Evolutionary conservation across 2,797 vertebrate species (phyloP).

Genomic region (Pygocentrus nattereri): DNA sequence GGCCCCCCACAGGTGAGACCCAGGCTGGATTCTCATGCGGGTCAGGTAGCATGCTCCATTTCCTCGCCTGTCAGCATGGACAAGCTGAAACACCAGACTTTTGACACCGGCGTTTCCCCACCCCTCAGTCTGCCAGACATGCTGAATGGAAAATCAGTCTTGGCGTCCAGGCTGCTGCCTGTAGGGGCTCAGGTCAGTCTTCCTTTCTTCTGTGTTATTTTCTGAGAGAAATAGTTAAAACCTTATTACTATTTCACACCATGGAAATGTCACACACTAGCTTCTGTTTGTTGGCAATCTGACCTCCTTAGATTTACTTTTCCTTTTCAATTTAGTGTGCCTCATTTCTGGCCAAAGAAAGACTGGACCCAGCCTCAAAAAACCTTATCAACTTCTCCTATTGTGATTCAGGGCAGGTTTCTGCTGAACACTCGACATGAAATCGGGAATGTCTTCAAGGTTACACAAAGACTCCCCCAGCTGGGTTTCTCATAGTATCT

Average conservation of each 20-base stretch:
- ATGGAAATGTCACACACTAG: constrained; percentile 26
- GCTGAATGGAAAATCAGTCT: constrained; percentile 69
- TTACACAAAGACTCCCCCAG: constrained; percentile 24
- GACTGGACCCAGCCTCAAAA: constrained; percentile 15
- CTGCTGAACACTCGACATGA: constrained; percentile 14
- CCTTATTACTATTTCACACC: constrained; percentile 34
- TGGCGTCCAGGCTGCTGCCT: constrained; percentile 64
- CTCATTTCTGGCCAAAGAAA: constrained; percentile 31
- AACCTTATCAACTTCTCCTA: constrained; percentile 34
- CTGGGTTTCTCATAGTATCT: constrained; percentile 9
- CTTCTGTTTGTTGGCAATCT: constrained; percentile 17
- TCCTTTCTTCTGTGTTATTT: constrained; percentile 17
- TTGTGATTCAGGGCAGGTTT: constrained; percentile 43
- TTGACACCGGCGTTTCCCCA: constrained; percentile 75
- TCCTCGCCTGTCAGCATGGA: constrained; percentile 77
- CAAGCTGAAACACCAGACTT: constrained; percentile 77
- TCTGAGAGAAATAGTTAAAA: constrained; percentile 26
- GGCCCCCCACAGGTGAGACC: constrained; percentile 48
- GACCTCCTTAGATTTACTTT: constrained; percentile 28
- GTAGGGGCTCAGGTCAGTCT: constrained; percentile 27
- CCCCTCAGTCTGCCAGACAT: constrained; percentile 76
- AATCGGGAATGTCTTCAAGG: constrained; percentile 47
- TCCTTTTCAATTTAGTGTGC: constrained; percentile 25
- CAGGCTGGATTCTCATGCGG: constrained; percentile 65
- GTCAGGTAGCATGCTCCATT: constrained; percentile 75